Conservation (phyloP, 2,113 vertebrate species). For the Myrmecobius fasciatus region DNA sequence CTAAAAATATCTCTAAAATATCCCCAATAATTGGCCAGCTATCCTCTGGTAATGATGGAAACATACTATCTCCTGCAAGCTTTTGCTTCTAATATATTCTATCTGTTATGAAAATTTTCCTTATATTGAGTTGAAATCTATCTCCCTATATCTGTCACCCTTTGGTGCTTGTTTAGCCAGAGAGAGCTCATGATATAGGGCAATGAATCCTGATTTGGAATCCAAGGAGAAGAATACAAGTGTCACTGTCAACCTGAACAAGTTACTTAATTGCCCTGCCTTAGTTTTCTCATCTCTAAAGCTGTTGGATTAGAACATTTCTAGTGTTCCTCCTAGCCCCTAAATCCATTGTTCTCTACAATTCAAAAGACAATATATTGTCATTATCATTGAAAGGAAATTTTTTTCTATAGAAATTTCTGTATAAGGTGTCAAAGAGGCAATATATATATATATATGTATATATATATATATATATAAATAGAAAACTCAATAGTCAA, state of each 20-base stretch:
- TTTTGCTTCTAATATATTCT: neutral
- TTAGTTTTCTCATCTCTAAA: neutral
- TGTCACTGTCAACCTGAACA: neutral
- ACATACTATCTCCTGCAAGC: neutral
- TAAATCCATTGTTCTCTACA: neutral
- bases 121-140: neutral
- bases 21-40: neutral
- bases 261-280: neutral
- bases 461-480: neutral
- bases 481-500: neutral
- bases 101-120: neutral
- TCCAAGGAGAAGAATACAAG: neutral
- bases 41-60: neutral
- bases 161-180: neutral
- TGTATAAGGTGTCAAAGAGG: slow-evolving; percentile 17
- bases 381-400: slow-evolving; percentile 19
- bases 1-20: neutral
- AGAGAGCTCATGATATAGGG: neutral
- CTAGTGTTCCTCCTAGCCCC: neutral
- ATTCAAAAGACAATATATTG: neutral
- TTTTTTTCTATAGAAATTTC: slow-evolving; percentile 7
- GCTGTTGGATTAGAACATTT: neutral
- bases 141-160: neutral
- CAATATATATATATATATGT: neutral
- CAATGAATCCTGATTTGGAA: neutral